Percentiles rank a stretch among this genome's conserved stretches.
Evolutionary conservation across 2,888 invertebrate genomes (phyloP).

Genomic region (Euphydryas editha): DNA sequence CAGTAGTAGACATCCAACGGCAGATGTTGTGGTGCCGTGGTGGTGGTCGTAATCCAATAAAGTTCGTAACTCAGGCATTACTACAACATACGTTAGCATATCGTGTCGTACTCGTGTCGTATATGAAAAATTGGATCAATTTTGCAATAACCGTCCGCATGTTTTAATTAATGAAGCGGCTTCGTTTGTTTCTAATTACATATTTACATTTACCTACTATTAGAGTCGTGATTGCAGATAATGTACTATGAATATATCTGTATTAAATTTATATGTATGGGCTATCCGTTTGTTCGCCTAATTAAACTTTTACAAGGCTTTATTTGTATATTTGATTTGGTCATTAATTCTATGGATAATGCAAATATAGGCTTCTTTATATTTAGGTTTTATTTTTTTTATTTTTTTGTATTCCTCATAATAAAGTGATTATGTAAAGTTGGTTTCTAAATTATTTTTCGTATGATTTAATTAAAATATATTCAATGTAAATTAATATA

Average conservation of each 20-base stretch:
- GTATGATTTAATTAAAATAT: too few species aligned
- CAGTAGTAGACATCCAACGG: too few species aligned
- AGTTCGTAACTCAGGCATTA: not conserved
- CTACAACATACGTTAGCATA: not conserved
- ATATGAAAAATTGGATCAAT: not conserved
- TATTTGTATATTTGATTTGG: not conserved
- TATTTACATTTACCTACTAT: constrained; percentile 19
- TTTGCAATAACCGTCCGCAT: not conserved
- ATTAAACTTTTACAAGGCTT: not conserved
- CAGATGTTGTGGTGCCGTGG: too few species aligned
- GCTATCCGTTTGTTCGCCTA: not conserved
- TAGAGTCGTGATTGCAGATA: constrained; percentile 18
- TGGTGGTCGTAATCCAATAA: not conserved
- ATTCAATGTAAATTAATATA: too few species aligned
- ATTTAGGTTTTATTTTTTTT: too few species aligned
- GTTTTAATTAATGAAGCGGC: constrained; percentile 22
- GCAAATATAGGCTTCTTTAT: too few species aligned
- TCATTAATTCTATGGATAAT: too few species aligned
- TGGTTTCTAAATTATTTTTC: too few species aligned
- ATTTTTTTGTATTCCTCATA: too few species aligned
- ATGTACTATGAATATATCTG: constrained; percentile 11
- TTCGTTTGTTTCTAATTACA: constrained; percentile 15
- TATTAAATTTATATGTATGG: not conserved
- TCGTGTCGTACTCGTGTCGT: constrained; percentile 10
- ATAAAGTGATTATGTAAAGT: too few species aligned